Conservation (phyloP, 1,140 invertebrate species). For the Planococcus citri region DNA sequence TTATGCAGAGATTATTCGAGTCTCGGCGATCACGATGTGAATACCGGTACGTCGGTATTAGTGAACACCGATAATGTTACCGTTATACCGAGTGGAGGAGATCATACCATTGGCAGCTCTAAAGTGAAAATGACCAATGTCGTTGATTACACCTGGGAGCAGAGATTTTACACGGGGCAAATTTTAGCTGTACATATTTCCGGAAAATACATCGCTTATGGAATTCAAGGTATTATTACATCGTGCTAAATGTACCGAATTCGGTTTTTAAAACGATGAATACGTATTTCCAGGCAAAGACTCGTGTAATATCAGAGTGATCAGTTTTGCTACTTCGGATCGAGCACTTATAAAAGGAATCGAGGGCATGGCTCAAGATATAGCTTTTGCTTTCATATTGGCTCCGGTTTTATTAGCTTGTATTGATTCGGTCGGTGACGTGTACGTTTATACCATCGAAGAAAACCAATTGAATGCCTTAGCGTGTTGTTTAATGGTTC, state of each 20-base stretch:
- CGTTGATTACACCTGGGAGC: constrained; percentile 87
- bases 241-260: neutral
- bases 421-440: constrained; percentile 69
- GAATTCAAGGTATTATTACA: constrained; percentile 40
- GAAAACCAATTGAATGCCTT: constrained; percentile 9
- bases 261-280: constrained; percentile 14
- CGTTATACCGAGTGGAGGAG: constrained; percentile 51
- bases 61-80: neutral
- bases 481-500: neutral
- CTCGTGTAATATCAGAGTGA: constrained; percentile 65
- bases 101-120: constrained; percentile 61
- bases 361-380: constrained; percentile 68
- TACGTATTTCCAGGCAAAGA: constrained; percentile 44
- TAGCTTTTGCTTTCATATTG: constrained; percentile 73
- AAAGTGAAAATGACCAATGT: constrained; percentile 82
- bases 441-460: constrained; percentile 34
- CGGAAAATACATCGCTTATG: constrained; percentile 78
- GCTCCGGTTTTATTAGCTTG: constrained; percentile 65
- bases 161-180: constrained; percentile 69
- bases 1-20: neutral
- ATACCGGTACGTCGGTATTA: neutral
- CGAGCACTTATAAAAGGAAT: constrained; percentile 75
- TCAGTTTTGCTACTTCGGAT: constrained; percentile 56
- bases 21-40: neutral
- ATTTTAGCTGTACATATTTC: constrained; percentile 76